Evolutionary conservation across 2,797 vertebrate genomes (phyloP), one percentile per base, ranked within the genome.

Genomic region (Aphelocoma californica): DNA sequence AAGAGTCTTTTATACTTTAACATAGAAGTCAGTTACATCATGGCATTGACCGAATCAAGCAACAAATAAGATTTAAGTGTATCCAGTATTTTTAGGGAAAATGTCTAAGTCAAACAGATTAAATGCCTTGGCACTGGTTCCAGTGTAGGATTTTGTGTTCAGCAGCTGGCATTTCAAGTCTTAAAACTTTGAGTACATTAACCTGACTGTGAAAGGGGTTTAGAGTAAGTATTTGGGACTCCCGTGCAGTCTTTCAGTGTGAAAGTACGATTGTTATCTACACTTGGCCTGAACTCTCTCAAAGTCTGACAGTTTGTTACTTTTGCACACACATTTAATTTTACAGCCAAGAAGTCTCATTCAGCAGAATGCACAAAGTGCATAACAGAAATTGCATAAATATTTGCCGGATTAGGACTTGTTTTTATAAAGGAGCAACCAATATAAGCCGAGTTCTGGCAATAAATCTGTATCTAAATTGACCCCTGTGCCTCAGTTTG

Each of bases 401-500:
- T 62, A 75, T 66, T 71, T 86, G 38, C 81, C 18, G 16, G 51
- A 77, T 73, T 83, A 88, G 62, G 34, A 40, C 26, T 90, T 82
- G 56, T 72, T 91, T 89, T 87, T 42, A 83, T 32, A 86, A 95
- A 93, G 11, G 29, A 54, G 85, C 48, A 84, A 64, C 54, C 29
- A 79, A 58, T 32, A 62, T 42, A 48, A 40, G 36, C 74, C 42
- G 78, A 82, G 31, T 48, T 58, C 36, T 38, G 92, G 77, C 86
- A 82, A 79, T 86, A 96, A 96, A 95, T 93, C 92, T 96, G 96
- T 93, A 92, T 86, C 96, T 90, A 95, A 91, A 93, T 77, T 97
- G 97, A 98, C 96, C 97, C 96, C 95, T 95, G 86, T 94, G 90
- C 90, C 82, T 83, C 91, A 92, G 83, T 92, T 96, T 97, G 96